Evolutionary conservation across 2,888 invertebrate genomes (phyloP).

Genomic region (Kryphioiulus occultus): DNA sequence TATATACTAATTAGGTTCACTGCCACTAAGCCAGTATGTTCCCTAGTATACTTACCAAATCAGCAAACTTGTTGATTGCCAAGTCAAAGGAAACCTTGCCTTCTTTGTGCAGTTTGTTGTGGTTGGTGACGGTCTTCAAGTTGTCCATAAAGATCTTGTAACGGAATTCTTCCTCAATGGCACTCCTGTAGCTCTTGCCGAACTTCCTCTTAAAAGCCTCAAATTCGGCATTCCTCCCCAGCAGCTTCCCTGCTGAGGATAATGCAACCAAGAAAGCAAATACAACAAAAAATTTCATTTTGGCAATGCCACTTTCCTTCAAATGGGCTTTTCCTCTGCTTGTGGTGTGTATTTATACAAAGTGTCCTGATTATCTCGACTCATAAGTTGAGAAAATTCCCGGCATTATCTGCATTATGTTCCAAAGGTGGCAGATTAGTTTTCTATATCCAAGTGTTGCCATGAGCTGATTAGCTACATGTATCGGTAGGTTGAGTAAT

Average conservation of each 20-base stretch:
- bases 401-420: no score
- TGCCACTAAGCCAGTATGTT: no score
- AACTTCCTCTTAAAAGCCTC: conserved; percentile 1
- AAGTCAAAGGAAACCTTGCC: conserved; percentile 36
- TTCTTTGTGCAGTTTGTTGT: not conserved
- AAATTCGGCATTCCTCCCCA: not conserved
- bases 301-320: not conserved
- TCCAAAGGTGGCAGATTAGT: no score
- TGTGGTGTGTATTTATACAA: no score
- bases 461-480: no score
- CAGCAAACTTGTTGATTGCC: conserved; percentile 46
- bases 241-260: no score
- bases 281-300: conserved; percentile 1
- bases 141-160: conserved; percentile 27
- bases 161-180: conserved; percentile 31
- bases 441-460: no score
- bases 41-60: conserved; percentile 38
- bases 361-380: no score
- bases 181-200: conserved; percentile 41
- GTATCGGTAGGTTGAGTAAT: no score
- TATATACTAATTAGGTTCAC: no score
- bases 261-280: not conserved
- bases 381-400: no score
- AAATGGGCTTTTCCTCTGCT: no score
- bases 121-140: not conserved